phyloP scores from a whole-genome alignment of 2,797 vertebrate species.

The Pelochelys cantorii region DNA sequence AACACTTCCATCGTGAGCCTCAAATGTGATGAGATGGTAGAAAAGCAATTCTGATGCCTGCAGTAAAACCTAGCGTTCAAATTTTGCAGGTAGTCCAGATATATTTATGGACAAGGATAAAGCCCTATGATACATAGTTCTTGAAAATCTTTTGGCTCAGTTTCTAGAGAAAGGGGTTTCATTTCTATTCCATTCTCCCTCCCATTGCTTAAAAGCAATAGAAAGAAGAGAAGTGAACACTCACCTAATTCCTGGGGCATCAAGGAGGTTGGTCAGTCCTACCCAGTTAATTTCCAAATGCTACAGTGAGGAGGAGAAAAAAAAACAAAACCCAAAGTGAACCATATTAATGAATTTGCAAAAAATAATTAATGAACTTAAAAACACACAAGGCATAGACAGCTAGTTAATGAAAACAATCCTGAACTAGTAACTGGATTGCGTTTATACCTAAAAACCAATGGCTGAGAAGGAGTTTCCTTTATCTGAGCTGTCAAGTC shows the following conservation, averaged over 20 bases:
- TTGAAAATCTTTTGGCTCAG: not conserved
- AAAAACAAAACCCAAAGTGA: not conserved
- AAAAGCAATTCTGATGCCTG: not conserved
- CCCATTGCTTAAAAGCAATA: not conserved
- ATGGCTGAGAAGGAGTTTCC: not conserved
- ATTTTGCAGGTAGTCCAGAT: not conserved
- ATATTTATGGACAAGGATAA: not conserved
- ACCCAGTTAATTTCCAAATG: conserved; percentile 94
- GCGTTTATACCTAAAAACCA: not conserved
- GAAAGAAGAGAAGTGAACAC: conserved; percentile 1
- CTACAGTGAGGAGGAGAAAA: conserved; percentile 46
- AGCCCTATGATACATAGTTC: accelerated
- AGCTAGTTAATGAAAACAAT: not conserved
- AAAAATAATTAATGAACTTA: conserved; percentile 12
- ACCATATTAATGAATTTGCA: conserved; percentile 10
- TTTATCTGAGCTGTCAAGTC: not conserved
- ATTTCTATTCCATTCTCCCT: not conserved
- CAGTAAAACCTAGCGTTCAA: not conserved
- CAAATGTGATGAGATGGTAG: accelerated
- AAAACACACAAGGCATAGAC: not conserved
- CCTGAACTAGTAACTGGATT: not conserved
- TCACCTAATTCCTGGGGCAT: conserved; percentile 91
- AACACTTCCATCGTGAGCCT: not conserved
- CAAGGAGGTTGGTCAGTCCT: conserved; percentile 93
- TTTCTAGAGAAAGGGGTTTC: not conserved